These are phyloP conservation scores for Synanthedon myopaeformis DNA, from an alignment of 2,888 invertebrate genomes.

Conservation along the genomic window DNA sequence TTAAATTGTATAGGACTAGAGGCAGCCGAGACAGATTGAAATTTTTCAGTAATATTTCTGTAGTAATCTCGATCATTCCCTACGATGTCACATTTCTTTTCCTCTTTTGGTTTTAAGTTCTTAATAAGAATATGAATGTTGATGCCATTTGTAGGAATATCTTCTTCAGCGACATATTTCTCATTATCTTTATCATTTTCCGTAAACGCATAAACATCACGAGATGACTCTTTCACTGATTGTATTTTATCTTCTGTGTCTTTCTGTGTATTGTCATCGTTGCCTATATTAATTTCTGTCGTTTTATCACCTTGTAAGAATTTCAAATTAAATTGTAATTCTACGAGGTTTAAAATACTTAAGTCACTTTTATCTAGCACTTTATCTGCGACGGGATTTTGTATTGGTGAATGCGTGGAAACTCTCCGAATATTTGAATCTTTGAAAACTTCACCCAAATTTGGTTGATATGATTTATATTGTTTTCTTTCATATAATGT, in stretches of 20 bases:
- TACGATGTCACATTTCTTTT: conserved; percentile 1
- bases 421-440: conserved; percentile 27
- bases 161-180: conserved; percentile 9
- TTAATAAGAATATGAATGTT: conserved; percentile 45
- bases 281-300: conserved; percentile 27
- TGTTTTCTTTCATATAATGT: conserved; percentile 41
- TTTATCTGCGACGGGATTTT: conserved; percentile 15
- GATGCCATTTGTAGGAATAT: conserved; percentile 31
- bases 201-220: conserved; percentile 28
- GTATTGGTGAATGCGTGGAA: conserved; percentile 16
- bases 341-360: conserved; percentile 35
- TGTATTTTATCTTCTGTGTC: conserved; percentile 5
- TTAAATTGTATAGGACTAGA: conserved; percentile 23
- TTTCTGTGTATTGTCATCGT: conserved; percentile 12
- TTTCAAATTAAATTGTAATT: conserved; percentile 44
- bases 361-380: conserved; percentile 17
- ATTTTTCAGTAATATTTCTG: conserved; percentile 36
- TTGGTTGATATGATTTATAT: conserved; percentile 15
- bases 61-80: conserved; percentile 20
- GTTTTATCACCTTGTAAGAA: conserved; percentile 36
- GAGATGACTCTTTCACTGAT: conserved; percentile 10
- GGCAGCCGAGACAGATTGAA: conserved; percentile 42
- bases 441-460: conserved; percentile 22
- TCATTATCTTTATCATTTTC: conserved; percentile 12
- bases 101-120: conserved; percentile 25